phyloP scores from a whole-genome alignment of 2,113 vertebrate species.

The Varanus komodoensis region DNA sequence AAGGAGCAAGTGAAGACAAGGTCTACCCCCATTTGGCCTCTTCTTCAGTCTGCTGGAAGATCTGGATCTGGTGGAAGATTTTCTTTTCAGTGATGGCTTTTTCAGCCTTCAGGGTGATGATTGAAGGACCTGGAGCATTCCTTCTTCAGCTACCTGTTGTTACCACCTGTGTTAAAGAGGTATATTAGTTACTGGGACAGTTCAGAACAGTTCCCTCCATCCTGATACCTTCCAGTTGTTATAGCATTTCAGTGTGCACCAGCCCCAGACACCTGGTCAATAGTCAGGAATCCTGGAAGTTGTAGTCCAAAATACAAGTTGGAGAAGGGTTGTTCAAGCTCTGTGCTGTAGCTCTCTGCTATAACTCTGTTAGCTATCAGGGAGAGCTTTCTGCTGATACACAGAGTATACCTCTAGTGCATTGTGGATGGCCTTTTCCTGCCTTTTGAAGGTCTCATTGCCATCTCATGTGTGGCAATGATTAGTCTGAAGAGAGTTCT shows the following conservation, averaged over 20 bases:
- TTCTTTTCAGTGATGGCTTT: not conserved
- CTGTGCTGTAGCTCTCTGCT: not conserved
- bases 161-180: not conserved
- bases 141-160: not conserved
- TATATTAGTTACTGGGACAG: too few relatives aligned
- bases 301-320: too few relatives aligned
- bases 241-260: too few relatives aligned
- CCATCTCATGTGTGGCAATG: not conserved
- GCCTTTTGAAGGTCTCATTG: not conserved
- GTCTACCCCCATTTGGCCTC: not conserved
- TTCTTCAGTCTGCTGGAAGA: not conserved
- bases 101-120: not conserved
- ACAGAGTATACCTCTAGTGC: not conserved
- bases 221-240: too few relatives aligned
- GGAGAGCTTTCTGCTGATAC: not conserved
- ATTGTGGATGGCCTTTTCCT: not conserved
- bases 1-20: not conserved
- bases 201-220: too few relatives aligned
- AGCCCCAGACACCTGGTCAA: too few relatives aligned
- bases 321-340: not conserved
- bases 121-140: not conserved
- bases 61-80: too few relatives aligned
- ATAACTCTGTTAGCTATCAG: too few relatives aligned
- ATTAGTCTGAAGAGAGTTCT: too few relatives aligned
- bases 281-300: too few relatives aligned